phyloP scores from a whole-genome alignment of 2,797 vertebrate species.

The Lithobates pipiens region DNA sequence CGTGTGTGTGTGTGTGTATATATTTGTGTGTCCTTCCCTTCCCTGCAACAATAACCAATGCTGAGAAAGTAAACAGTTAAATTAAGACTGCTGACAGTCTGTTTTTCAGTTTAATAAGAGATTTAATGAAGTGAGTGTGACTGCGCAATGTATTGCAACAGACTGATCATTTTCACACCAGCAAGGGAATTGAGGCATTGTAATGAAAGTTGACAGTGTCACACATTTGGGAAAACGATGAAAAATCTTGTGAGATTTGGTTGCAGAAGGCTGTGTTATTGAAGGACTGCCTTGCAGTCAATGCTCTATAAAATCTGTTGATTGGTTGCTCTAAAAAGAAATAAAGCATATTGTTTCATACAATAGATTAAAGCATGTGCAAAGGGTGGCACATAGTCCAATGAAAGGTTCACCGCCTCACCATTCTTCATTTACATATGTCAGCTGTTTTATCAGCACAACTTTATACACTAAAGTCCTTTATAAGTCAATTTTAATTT shows the following conservation, averaged over 20 bases:
- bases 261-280: not conserved
- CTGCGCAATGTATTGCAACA: slow-evolving; percentile 42
- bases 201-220: slow-evolving; percentile 39
- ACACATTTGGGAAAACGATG: slow-evolving; percentile 1
- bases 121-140: slow-evolving; percentile 38
- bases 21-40: too few species aligned
- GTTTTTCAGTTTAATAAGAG: slow-evolving; percentile 37
- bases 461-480: too few species aligned
- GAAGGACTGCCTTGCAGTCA: not conserved
- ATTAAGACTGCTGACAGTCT: slow-evolving; percentile 19
- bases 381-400: not conserved
- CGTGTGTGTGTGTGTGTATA: too few species aligned
- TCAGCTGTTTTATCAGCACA: too few species aligned
- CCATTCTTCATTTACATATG: too few species aligned
- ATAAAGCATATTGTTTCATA: not conserved
- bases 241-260: slow-evolving; percentile 14
- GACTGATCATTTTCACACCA: slow-evolving; percentile 35
- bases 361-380: not conserved
- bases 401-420: too few species aligned
- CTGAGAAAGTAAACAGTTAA: slow-evolving; percentile 6
- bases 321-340: not conserved
- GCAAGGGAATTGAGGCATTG: slow-evolving; percentile 21
- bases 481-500: too few species aligned
- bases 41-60: too few species aligned
- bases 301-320: slow-evolving; percentile 13